Evolutionary conservation across 2,113 vertebrate genomes (phyloP).

Genomic region (Bufo gargarizans): DNA sequence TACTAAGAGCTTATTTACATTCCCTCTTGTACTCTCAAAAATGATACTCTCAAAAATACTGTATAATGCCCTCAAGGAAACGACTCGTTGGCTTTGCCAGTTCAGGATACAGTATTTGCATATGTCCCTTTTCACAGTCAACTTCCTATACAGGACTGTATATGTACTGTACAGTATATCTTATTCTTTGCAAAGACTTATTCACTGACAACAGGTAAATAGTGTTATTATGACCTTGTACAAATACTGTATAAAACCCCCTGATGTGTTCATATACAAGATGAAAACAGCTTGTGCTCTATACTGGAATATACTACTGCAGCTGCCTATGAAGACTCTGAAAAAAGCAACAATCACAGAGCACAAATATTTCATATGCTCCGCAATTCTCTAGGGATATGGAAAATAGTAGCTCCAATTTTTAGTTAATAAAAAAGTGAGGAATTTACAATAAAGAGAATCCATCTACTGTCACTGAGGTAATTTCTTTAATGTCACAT

Average conservation of each 20-base stretch:
- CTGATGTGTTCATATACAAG: background rate
- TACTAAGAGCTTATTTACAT: too few relatives aligned
- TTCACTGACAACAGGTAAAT: background rate
- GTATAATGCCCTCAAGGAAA: too few relatives aligned
- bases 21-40: too few relatives aligned
- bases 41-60: too few relatives aligned
- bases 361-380: background rate
- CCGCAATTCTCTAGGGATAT: background rate
- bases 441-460: slow-evolving; percentile 30
- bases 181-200: too few relatives aligned
- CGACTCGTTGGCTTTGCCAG: too few relatives aligned
- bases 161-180: too few relatives aligned
- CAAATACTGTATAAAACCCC: background rate
- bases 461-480: slow-evolving; percentile 18
- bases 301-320: background rate
- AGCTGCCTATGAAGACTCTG: background rate
- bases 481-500: slow-evolving; percentile 45
- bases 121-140: too few relatives aligned
- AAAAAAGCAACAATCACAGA: slow-evolving; percentile 18
- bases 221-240: too few relatives aligned
- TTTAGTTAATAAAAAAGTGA: slow-evolving; percentile 32
- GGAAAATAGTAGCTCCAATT: slow-evolving; percentile 21
- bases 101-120: too few relatives aligned
- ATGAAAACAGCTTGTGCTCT: background rate
- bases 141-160: too few relatives aligned